Percentiles rank a stretch among this genome's conserved stretches.
Conservation (phyloP, 2,888 invertebrate genomes). For the Drosophila neotestacea region DNA sequence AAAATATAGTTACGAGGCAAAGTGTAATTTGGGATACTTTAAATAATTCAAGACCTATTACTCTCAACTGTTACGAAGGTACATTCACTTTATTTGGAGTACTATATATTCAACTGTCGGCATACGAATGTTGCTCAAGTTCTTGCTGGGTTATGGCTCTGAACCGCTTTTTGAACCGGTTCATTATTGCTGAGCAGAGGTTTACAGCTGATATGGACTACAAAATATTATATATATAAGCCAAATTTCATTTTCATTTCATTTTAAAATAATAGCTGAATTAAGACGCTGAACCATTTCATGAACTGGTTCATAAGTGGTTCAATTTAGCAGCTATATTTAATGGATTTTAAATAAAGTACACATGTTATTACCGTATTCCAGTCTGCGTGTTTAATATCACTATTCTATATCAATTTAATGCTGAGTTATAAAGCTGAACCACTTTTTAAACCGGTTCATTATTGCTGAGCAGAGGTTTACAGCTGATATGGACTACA, state of each 20-base stretch:
- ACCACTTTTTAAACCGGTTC: conserved; percentile 1
- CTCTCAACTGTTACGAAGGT: not conserved
- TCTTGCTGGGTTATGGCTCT: not conserved
- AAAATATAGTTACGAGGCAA: not conserved
- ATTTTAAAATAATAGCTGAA: not conserved
- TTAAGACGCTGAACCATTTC: not conserved
- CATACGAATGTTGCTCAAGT: not conserved
- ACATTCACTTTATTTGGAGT: not conserved
- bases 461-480: no score
- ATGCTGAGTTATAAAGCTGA: not conserved
- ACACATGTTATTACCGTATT: not conserved
- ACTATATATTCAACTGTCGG: not conserved
- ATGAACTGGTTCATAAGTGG: not conserved
- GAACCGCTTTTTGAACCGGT: conserved; percentile 7
- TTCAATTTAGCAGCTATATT: not conserved
- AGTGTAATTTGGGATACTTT: not conserved
- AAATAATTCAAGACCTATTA: not conserved
- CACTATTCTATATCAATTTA: not conserved
- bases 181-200: not conserved
- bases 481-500: no score
- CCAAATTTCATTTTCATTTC: not conserved
- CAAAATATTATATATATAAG: not conserved
- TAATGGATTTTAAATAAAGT: not conserved
- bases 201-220: not conserved
- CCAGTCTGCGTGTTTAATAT: no score